These are phyloP conservation scores for Conopomorpha cramerella DNA, from an alignment of 1,140 invertebrate genomes.

Conservation along the genomic window DNA sequence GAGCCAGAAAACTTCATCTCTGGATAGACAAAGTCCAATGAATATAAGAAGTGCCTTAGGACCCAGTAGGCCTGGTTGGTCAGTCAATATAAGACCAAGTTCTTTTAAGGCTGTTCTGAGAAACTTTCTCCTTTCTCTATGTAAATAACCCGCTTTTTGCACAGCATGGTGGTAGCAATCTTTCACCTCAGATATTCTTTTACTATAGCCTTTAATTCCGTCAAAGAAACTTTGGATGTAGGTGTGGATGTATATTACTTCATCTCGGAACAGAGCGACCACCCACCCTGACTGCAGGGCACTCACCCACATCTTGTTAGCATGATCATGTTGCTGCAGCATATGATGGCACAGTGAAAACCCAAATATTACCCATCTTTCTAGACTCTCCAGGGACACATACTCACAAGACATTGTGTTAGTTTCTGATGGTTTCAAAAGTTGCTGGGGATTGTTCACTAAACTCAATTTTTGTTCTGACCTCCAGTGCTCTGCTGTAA, in stretches of 20 bases:
- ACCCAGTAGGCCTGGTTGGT: constrained; percentile 96
- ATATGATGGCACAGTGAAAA: constrained; percentile 88
- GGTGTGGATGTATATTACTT: constrained; percentile 94
- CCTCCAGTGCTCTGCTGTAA: constrained; percentile 92
- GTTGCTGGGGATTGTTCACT: constrained; percentile 86
- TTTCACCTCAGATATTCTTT: constrained; percentile 91
- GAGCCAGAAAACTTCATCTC: constrained; percentile 98
- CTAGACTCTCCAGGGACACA: constrained; percentile 91
- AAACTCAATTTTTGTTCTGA: constrained; percentile 93
- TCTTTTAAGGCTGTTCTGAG: constrained; percentile 94
- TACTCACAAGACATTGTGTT: constrained; percentile 98
- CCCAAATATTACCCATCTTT: constrained; percentile 96
- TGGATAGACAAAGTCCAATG: constrained; percentile 91
- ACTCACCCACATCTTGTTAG: constrained; percentile 87
- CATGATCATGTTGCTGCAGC: constrained; percentile 77
- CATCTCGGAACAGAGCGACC: constrained; percentile 93
- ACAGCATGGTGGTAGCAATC: constrained; percentile 90
- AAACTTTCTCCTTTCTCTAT: constrained; percentile 95
- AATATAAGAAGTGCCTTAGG: constrained; percentile 97
- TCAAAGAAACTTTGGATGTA: constrained; percentile 95
- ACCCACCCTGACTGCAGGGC: constrained; percentile 95
- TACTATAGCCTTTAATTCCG: constrained; percentile 92
- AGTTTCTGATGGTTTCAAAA: constrained; percentile 92
- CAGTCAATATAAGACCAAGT: constrained; percentile 91
- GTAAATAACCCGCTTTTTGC: constrained; percentile 86